phyloP scores from a whole-genome alignment of 2,113 vertebrate species.

The Climacteris rufus region DNA sequence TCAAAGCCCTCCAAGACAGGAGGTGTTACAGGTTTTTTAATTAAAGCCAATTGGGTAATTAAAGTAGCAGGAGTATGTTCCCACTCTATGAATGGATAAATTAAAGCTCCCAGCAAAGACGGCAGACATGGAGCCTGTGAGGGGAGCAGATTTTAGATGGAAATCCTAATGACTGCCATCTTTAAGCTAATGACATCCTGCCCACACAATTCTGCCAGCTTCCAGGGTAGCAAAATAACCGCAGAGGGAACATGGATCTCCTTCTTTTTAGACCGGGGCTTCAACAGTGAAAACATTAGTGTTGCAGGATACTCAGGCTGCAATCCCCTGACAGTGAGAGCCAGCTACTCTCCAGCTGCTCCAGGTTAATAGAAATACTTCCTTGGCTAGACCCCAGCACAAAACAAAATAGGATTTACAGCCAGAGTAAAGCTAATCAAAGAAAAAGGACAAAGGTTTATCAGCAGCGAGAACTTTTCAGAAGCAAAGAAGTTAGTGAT shows the following conservation, averaged over 20 bases:
- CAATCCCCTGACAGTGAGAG: not conserved
- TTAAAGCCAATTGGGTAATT: not conserved
- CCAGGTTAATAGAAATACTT: conserved; percentile 54
- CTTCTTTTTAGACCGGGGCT: not conserved
- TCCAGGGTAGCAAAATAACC: not conserved
- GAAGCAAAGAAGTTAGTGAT: conserved; percentile 1
- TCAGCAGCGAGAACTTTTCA: conserved; percentile 33
- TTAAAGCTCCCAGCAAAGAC: not conserved
- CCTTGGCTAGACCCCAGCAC: conserved; percentile 33
- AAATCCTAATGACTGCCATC: not conserved
- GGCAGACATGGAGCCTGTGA: not conserved
- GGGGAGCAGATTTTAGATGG: not conserved
- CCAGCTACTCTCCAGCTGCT: conserved; percentile 17
- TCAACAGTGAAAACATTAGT: not conserved
- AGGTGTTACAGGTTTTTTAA: not conserved
- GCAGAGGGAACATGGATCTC: not conserved
- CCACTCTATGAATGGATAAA: not conserved
- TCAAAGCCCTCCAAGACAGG: not conserved
- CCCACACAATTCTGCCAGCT: not conserved
- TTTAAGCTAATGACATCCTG: conserved; percentile 10
- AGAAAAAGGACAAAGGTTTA: conserved; percentile 54
- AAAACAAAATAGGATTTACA: conserved; percentile 47
- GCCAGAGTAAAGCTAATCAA: conserved; percentile 46
- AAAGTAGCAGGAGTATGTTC: not conserved
- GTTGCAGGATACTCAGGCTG: not conserved